Evolutionary conservation across 2,113 vertebrate species (phyloP), one percentile per base, ranked within the genome.

Genomic region (Cyprinus carpio): DNA sequence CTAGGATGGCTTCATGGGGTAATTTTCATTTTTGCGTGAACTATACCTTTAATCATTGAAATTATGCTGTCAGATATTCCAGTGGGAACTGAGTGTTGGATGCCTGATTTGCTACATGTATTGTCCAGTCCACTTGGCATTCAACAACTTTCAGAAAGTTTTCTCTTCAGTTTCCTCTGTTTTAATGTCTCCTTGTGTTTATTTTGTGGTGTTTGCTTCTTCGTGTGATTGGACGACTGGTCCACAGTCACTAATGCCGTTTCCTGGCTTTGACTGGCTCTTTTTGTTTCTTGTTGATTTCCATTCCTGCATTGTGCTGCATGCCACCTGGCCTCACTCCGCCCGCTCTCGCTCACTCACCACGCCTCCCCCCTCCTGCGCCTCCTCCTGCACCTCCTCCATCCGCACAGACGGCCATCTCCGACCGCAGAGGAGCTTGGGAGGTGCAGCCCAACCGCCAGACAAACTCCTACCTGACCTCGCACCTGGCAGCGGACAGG

Each of bases 381-480:
- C 75, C 43, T 31, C 81, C 69, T 29, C 71, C 83, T 62, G 88
- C 84, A 60, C 87, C 79, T 87, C 86, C 88, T 90, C 93, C 92
- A 87, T 91, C 75, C 89, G 90, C 93, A 93, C 96, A 98, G 98
- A 96, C 95, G 75, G 94, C 94, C 0, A 93, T 95, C 1, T 96
- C 97, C 18, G 98, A 99, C 90, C 97, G 97, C 92, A 95, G 97
- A 94, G 98, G 98, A 96, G 97, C 98, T 72, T 99, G 98, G 98
- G 97, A 99, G 92, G 94, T 97, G 90, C 97, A 98, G 92, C 97
- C 97, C 27, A 96, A 95, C 93, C 96, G 97, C 86, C 98, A 98
- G 95, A 95, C 97, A 91, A 99, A 98, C 94, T 96, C 40, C 62
- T 99, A 98, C 93, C 91, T 99, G 95, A 96, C 97, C 91, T 97